Conservation (phyloP, 2,888 invertebrate genomes). For the Drosophila lutescens region DNA sequence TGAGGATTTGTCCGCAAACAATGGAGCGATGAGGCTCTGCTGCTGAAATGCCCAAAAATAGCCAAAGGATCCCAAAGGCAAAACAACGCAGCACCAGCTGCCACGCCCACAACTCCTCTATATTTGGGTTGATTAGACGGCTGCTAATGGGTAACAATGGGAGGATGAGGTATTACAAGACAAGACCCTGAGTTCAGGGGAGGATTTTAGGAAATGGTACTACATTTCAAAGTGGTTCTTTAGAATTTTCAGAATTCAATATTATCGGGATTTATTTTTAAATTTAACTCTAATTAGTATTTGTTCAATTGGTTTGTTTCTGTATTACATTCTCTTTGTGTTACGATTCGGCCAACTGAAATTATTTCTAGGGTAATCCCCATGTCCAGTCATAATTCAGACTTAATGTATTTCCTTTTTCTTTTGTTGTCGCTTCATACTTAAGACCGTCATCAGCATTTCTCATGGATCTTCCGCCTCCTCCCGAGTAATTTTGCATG, state of each 20-base stretch:
- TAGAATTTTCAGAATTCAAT: no score
- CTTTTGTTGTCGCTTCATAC: constrained; percentile 38
- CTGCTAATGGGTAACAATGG: constrained; percentile 6
- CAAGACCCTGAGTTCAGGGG: background rate
- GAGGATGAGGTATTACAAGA: background rate
- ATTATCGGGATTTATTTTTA: no score
- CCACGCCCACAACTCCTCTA: constrained; percentile 13
- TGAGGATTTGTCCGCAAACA: constrained; percentile 36
- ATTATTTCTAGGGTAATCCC: constrained; percentile 1
- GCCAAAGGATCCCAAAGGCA: constrained; percentile 23
- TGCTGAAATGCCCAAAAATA: constrained; percentile 33
- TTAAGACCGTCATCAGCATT: constrained; percentile 72
- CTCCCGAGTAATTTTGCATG: constrained; percentile 56
- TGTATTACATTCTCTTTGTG: no score
- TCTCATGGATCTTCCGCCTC: constrained; percentile 40
- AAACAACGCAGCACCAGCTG: constrained; percentile 13
- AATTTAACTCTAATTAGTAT: no score
- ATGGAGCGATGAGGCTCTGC: constrained; percentile 16
- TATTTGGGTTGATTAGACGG: constrained; percentile 25
- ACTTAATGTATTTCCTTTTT: constrained; percentile 16
- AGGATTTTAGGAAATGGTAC: background rate
- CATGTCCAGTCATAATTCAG: background rate
- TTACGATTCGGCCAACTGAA: fast-evolving
- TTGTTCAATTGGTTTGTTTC: no score
- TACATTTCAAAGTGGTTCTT: no score